Evolutionary conservation across 2,797 vertebrate genomes (phyloP).

Genomic region (Tokudaia tokunoshimensis): DNA sequence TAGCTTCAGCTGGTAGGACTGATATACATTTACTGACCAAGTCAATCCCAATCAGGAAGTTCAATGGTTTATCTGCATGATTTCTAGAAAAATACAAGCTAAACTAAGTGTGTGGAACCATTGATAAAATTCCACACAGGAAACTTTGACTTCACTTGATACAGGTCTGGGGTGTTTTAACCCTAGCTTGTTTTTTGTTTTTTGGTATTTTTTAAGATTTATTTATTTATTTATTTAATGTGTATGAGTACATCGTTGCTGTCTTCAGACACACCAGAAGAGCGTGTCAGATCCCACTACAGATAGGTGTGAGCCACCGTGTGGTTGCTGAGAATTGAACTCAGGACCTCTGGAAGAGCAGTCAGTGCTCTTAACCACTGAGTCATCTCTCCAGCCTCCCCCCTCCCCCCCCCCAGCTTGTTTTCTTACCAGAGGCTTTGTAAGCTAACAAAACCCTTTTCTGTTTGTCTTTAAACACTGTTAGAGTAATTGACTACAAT

Average conservation of each 20-base stretch:
- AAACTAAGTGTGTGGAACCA: neutral
- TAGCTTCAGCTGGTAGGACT: neutral
- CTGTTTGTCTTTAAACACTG: neutral
- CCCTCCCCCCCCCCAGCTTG: neutral
- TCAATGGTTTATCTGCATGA: neutral
- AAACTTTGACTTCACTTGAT: neutral
- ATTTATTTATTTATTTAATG: no score
- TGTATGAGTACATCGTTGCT: no score
- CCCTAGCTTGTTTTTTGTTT: neutral
- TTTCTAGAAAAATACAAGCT: neutral
- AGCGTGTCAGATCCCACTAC: no score
- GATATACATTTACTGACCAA: neutral
- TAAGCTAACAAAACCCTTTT: neutral
- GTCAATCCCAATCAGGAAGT: neutral
- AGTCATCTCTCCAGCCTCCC: no score
- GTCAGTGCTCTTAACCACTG: no score
- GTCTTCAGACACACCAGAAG: no score
- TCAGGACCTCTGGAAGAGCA: no score
- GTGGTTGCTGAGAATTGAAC: no score
- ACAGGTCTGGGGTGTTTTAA: conserved; percentile 35
- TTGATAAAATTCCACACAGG: neutral
- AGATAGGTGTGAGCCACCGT: no score
- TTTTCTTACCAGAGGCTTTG: conserved; percentile 20
- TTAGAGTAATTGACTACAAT: neutral
- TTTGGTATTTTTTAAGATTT: no score